A percentile compares a stretch with the other conserved stretches of the same genome.
These are phyloP conservation scores for Geotrypetes seraphini DNA, from an alignment of 2,797 vertebrate genomes.

Conservation along the genomic window DNA sequence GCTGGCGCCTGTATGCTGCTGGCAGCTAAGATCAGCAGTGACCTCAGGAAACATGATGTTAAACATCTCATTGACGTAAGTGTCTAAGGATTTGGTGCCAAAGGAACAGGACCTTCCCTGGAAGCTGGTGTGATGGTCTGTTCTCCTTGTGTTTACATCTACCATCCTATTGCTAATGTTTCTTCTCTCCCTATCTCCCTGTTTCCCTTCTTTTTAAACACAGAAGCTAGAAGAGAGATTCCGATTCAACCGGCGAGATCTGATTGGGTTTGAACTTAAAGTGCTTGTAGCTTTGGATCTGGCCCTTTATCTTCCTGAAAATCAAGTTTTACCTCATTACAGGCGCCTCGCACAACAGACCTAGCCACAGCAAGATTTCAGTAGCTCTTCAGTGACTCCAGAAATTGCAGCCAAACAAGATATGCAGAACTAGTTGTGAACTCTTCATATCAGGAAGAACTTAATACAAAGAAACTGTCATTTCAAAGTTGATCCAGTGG, in stretches of 20 bases:
- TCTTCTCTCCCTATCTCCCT: no score
- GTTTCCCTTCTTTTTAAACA: background rate
- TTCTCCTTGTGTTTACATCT: background rate
- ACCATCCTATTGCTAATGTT: no score
- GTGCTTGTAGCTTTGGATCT: constrained; percentile 95
- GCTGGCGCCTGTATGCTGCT: constrained; percentile 85
- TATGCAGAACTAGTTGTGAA: no score
- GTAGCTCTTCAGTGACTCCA: background rate
- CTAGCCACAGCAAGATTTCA: constrained; percentile 38
- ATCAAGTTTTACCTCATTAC: constrained; percentile 94
- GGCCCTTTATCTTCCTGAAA: constrained; percentile 89
- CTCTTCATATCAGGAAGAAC: no score
- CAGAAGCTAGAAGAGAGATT: constrained; percentile 95
- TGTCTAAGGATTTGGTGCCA: constrained; percentile 1
- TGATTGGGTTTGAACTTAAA: constrained; percentile 86
- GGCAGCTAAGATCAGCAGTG: constrained; percentile 96
- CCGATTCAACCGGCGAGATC: constrained; percentile 82
- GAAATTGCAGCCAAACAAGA: no score
- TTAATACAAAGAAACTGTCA: no score
- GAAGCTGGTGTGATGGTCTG: no score
- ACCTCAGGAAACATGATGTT: constrained; percentile 85
- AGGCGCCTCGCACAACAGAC: constrained; percentile 84
- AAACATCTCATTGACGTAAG: constrained; percentile 92
- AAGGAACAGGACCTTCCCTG: no score
- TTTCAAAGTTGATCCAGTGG: no score